A percentile compares a stretch with the other conserved stretches of the same genome.
These are phyloP conservation scores for Engraulis encrasicolus DNA, from an alignment of 2,113 vertebrate species.

Conservation along the genomic window DNA sequence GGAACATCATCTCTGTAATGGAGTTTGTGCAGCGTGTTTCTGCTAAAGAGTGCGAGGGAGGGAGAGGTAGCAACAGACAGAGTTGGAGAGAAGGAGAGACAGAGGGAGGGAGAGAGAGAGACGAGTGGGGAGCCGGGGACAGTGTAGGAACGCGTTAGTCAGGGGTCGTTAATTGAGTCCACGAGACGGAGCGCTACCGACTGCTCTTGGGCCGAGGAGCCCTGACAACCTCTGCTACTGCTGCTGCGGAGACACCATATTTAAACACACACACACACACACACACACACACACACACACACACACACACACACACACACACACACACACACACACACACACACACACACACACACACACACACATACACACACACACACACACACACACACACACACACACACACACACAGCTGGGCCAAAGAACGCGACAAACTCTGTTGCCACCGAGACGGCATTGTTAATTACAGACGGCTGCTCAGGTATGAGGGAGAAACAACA, in stretches of 20 bases:
- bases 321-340: no score
- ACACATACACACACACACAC: no score
- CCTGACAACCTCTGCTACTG: conserved; percentile 64
- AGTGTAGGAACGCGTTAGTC: conserved; percentile 47
- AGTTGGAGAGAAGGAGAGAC: conserved; percentile 38
- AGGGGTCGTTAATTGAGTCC: conserved; percentile 60
- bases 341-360: no score
- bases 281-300: no score
- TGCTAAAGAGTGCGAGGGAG: conserved; percentile 22
- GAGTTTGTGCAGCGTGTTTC: conserved; percentile 47
- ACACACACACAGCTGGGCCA: no score
- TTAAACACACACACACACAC: no score
- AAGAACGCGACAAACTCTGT: conserved; percentile 64
- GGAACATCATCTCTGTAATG: conserved; percentile 51
- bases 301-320: no score
- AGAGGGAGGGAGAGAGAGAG: conserved; percentile 30
- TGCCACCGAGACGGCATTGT: conserved; percentile 48
- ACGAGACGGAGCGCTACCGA: conserved; percentile 51
- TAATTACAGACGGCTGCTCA: conserved; percentile 51
- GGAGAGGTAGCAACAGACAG: conserved; percentile 36
- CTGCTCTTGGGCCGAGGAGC: conserved; percentile 48
- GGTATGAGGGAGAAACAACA: conserved; percentile 46
- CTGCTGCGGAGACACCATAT: no score
- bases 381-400: no score
- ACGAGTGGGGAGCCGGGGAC: conserved; percentile 43